Conservation (phyloP, 1,140 invertebrate genomes). For the Drosophila leontia region DNA sequence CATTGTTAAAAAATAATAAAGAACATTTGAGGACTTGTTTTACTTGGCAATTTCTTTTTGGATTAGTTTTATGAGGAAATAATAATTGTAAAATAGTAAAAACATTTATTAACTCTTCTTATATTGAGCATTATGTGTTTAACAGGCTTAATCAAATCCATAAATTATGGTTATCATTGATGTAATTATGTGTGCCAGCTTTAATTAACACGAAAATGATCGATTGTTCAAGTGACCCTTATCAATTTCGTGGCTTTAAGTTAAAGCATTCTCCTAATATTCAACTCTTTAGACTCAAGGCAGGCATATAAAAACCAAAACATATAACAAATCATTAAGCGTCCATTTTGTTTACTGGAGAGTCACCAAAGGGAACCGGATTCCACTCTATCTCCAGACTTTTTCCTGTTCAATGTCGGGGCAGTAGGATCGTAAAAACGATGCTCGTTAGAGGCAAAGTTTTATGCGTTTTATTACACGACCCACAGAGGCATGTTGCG, state of each 20-base stretch:
- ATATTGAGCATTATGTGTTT: too few species aligned
- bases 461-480: constrained; percentile 75
- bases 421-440: constrained; percentile 68
- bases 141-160: neutral
- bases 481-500: constrained; percentile 27
- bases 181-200: constrained; percentile 15
- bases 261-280: neutral
- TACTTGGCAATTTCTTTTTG: neutral
- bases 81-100: neutral
- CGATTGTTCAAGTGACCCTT: neutral
- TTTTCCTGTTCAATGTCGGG: constrained; percentile 35
- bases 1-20: constrained; percentile 12
- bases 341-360: constrained; percentile 36
- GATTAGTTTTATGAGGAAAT: neutral
- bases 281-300: neutral
- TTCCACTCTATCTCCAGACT: constrained; percentile 1
- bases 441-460: constrained; percentile 74
- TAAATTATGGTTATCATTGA: constrained; percentile 7
- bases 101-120: neutral
- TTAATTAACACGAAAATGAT: constrained; percentile 32
- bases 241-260: neutral
- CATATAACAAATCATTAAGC: constrained; percentile 68
- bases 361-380: constrained; percentile 32
- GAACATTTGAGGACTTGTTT: too few species aligned
- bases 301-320: constrained; percentile 39